These are phyloP conservation scores for Silurus glanis DNA, from an alignment of 2,113 vertebrate genomes.

Conservation along the genomic window DNA sequence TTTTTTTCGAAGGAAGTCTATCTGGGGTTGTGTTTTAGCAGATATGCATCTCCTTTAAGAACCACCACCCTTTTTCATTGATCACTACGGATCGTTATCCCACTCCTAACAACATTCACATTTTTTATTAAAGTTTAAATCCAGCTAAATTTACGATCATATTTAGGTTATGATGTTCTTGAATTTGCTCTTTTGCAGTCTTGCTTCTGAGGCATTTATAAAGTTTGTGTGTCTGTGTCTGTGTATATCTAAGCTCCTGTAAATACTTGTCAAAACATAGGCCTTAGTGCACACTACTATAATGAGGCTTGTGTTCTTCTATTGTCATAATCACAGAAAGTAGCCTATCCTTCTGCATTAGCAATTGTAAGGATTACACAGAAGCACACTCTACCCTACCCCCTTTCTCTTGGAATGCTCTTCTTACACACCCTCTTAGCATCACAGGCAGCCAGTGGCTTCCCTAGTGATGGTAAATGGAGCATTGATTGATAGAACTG, in stretches of 20 bases:
- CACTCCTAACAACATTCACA: not conserved
- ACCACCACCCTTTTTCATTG: slow-evolving; percentile 37
- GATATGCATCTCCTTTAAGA: slow-evolving; percentile 38
- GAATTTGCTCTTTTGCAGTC: not conserved
- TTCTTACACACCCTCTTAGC: slow-evolving; percentile 35
- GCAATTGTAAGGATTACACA: slow-evolving; percentile 40
- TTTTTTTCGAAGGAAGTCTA: slow-evolving; percentile 21
- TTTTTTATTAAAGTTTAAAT: not conserved
- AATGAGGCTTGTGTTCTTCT: not conserved
- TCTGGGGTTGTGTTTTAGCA: slow-evolving; percentile 38
- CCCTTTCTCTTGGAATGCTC: slow-evolving; percentile 33
- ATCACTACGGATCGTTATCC: not conserved
- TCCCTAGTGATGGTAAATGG: slow-evolving; percentile 40
- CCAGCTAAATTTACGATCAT: not conserved
- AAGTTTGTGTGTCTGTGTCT: not conserved
- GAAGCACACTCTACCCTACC: slow-evolving; percentile 32
- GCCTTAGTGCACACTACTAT: not conserved
- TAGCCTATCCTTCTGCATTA: slow-evolving; percentile 32
- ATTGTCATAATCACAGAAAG: slow-evolving; percentile 24
- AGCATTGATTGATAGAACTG: slow-evolving; percentile 39
- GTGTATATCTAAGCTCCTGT: not conserved
- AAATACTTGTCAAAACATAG: not conserved
- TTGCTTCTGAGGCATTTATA: not conserved
- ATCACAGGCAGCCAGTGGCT: slow-evolving; percentile 19
- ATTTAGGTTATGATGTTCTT: not conserved